phyloP scores from a whole-genome alignment of 2,888 invertebrate species.

The Leptarthrus brevirostris region DNA sequence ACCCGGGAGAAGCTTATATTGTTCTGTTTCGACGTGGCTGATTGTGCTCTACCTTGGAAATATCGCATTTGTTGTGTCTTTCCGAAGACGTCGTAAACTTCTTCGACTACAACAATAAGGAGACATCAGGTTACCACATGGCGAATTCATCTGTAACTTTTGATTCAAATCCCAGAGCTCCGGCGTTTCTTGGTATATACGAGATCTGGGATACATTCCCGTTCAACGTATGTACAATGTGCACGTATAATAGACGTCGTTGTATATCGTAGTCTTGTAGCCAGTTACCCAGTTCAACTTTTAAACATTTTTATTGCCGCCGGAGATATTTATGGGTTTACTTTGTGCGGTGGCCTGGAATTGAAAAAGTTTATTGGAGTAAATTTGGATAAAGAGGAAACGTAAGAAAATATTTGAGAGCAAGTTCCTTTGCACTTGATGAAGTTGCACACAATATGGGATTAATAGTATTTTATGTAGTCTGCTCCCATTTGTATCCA shows the following conservation, averaged over 20 bases:
- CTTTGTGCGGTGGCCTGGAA: slow-evolving; percentile 45
- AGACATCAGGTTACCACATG: slow-evolving; percentile 43
- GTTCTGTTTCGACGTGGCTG: background rate
- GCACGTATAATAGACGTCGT: too few relatives aligned
- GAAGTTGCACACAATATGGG: slow-evolving; percentile 21
- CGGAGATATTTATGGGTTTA: slow-evolving; percentile 42
- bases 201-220: too few relatives aligned
- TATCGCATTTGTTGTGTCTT: slow-evolving; percentile 30
- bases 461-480: slow-evolving; percentile 22
- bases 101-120: slow-evolving; percentile 31
- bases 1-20: too few relatives aligned
- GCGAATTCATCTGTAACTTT: slow-evolving; percentile 20
- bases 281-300: slow-evolving; percentile 16
- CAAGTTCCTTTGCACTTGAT: slow-evolving; percentile 25
- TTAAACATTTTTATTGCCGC: slow-evolving; percentile 43
- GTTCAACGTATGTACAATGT: too few relatives aligned
- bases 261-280: background rate
- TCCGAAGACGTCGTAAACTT: slow-evolving; percentile 18
- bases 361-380: slow-evolving; percentile 45
- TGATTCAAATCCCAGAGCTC: slow-evolving; percentile 39
- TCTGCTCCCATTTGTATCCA: too few relatives aligned
- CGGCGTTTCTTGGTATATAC: background rate
- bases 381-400: slow-evolving; percentile 37
- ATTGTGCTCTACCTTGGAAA: slow-evolving; percentile 4
- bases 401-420: background rate